Evolutionary conservation across 1,140 invertebrate species (phyloP), one percentile per base, ranked within the genome.

Genomic region (Psilanteris sp.): DNA sequence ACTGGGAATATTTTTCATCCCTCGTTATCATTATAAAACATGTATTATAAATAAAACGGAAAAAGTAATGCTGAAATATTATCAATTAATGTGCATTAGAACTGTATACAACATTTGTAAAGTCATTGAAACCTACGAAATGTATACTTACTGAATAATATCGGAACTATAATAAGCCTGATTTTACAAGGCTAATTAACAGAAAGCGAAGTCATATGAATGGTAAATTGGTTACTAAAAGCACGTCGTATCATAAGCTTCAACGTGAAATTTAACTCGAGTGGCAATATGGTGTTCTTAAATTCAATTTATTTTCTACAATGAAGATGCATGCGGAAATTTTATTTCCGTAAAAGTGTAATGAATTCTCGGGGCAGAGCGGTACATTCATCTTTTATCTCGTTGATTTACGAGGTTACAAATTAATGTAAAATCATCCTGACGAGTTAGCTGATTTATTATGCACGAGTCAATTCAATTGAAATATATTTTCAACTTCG

Each of bases 281-380:
- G 41, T 39, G 50, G 43, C 34, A 50, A 57, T 48, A 68, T 27
- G 64, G 29, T 46, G 27, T 39, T 68, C 39, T 55, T 57, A 48
- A 68, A 66, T 66, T 66, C 29, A 66, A 66, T 66, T 54, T 66
- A 46, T 54, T 54, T 36, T 41, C 26, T 22, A 29, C 37, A 66
- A 54, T 29, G 61, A 70, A 52, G 64, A 70, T 37, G 46, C 64
- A 22, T 8, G 14, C 37, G 39, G 44, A 70, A 57, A 70, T 50
- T 39, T 52, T 57, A 70, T 59, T 70, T 41, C 52, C 52, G 20
- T 37, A 48, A 57, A 68, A 68, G 32, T 41, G 41, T 50, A 48
- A 68, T 57, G 41, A 57, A 68, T 41, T 32, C 52, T 16, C 20
- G 3, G 16, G 3, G n/a, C n/a, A 20, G n/a, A 46, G 11, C 46